Evolutionary conservation across 2,888 invertebrate genomes (phyloP), one percentile per base, ranked within the genome.

Genomic region (Salticus scenicus): DNA sequence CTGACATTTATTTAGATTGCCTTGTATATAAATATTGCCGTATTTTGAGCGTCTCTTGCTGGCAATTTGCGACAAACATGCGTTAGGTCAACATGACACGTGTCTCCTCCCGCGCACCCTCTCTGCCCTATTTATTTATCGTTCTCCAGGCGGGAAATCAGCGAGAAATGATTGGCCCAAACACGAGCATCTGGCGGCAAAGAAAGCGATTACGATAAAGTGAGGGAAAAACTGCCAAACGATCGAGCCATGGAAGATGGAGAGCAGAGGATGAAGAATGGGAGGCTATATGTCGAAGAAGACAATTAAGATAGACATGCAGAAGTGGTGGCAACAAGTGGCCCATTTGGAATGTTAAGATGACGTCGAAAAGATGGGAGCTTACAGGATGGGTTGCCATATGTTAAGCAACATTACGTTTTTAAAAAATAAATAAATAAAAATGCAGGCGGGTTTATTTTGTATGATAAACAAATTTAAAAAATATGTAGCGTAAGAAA

Each of bases 151-250:
- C 20, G 57, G 57, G 57, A 57, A 57, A 57, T 57, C 57, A 57
- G 57, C 57, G 57, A 57, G 4, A 57, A 57, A 57, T 57, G 57
- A 57, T 57, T 57, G 57, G 20, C 57, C 57, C 24, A 57, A n/a
- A 57, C 57, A 57, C 57, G 24, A n/a, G 47, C 47, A 47, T 47
- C 47, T 24, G 57, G 57, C 57, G 57, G 17, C 7, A 47, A 17
- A 47, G 17, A 17, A 47, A 17, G 17, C 10, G 17, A n/a, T n/a
- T n/a, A n/a, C n/a, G 17, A 47, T 5, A 57, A 24, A 4, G 17
- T 57, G 4, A 47, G 57, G 57, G 24, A 57, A 57, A 57, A 57
- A 47, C 17, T 2, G 17, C 4, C 37, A 37, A 37, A 37, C 37
- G 57, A 57, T 24, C 57, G 57, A 57, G 12, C 20, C 24, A 57